Percentiles rank a stretch among this genome's conserved stretches.
These are phyloP conservation scores for Leptogaster cylindrica DNA, from an alignment of 2,888 invertebrate species.

Conservation along the genomic window DNA sequence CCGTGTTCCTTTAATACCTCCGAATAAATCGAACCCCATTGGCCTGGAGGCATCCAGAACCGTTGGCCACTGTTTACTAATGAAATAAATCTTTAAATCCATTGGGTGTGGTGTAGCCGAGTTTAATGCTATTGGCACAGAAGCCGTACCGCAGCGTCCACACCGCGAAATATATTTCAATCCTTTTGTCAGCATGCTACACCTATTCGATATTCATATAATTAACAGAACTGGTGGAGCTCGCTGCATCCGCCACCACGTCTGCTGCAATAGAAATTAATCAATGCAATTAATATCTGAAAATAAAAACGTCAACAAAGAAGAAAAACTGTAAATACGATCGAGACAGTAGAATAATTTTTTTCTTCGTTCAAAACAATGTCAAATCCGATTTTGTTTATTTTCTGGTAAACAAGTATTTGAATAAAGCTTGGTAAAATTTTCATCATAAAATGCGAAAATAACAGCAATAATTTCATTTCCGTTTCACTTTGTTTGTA, in stretches of 20 bases:
- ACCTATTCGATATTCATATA: background rate
- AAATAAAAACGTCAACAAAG: slow-evolving; percentile 22
- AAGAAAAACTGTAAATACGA: slow-evolving; percentile 14
- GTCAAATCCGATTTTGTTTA: too few relatives aligned
- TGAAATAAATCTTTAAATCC: slow-evolving; percentile 29
- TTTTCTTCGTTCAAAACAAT: slow-evolving; percentile 26
- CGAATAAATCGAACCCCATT: slow-evolving; percentile 13
- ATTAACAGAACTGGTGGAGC: background rate
- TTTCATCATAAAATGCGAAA: background rate
- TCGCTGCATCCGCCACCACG: background rate
- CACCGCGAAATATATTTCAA: slow-evolving; percentile 35
- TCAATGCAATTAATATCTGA: slow-evolving; percentile 30
- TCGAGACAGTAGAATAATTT: slow-evolving; percentile 27
- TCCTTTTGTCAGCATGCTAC: slow-evolving; percentile 23
- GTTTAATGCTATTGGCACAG: slow-evolving; percentile 22
- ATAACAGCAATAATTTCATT: slow-evolving; percentile 12
- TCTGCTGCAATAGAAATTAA: slow-evolving; percentile 31
- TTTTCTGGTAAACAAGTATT: slow-evolving; percentile 6
- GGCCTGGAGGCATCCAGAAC: too few relatives aligned
- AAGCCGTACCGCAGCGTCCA: background rate
- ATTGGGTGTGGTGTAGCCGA: slow-evolving; percentile 1
- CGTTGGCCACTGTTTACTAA: background rate
- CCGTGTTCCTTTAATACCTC: background rate
- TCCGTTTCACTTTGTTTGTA: slow-evolving; percentile 15
- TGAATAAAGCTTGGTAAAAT: too few relatives aligned